Evolutionary conservation across 2,888 invertebrate genomes (phyloP).

Genomic region (Notocelia uddmanniana): DNA sequence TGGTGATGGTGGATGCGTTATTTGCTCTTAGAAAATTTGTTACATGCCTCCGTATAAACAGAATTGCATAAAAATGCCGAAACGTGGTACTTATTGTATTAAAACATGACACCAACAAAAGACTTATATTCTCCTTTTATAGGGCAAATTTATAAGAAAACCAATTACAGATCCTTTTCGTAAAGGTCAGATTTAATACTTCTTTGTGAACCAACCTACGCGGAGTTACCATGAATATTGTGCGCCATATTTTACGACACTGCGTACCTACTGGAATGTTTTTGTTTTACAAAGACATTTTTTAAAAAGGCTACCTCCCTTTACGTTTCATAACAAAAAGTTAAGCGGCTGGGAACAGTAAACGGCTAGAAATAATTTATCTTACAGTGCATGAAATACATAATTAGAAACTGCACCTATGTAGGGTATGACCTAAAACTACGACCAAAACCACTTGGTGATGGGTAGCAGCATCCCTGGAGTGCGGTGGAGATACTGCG

Average conservation of each 20-base stretch:
- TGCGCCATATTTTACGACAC: constrained; percentile 4
- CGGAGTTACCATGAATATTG: background rate
- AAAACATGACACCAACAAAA: background rate
- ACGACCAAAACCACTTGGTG: too few species aligned
- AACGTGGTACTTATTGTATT: background rate
- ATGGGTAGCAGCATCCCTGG: too few species aligned
- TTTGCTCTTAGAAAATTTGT: background rate
- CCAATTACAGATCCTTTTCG: background rate
- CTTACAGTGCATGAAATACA: too few species aligned
- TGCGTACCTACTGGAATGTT: background rate
- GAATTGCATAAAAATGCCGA: background rate
- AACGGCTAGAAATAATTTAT: too few species aligned
- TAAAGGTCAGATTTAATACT: constrained; percentile 32
- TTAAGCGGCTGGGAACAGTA: too few species aligned
- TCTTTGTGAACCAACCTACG: constrained; percentile 9
- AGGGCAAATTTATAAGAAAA: background rate
- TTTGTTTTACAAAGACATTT: background rate
- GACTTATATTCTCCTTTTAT: background rate
- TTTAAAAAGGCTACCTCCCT: background rate
- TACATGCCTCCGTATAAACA: too few species aligned
- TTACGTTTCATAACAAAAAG: background rate
- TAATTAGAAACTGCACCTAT: too few species aligned
- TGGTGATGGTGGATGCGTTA: too few species aligned
- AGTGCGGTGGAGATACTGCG: too few species aligned
- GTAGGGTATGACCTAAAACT: too few species aligned